These are phyloP conservation scores for Synergus gifuensis DNA, from an alignment of 2,888 invertebrate genomes.

Conservation along the genomic window DNA sequence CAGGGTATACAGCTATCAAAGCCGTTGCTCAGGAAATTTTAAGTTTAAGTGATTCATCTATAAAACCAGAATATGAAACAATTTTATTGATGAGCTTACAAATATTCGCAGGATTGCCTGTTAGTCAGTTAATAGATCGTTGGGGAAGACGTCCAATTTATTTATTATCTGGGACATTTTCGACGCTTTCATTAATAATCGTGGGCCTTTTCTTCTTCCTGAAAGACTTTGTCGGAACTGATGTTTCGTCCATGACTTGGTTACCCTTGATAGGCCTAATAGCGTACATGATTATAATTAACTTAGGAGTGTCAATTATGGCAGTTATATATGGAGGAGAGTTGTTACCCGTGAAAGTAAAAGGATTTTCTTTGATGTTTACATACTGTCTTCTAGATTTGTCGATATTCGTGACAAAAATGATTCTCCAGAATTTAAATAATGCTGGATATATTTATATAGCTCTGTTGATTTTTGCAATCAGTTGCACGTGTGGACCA, in stretches of 20 bases:
- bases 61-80: constrained; percentile 78
- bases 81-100: constrained; percentile 80
- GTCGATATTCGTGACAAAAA: neutral
- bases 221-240: constrained; percentile 78
- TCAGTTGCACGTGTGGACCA: neutral
- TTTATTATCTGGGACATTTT: constrained; percentile 81
- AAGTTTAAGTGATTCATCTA: constrained; percentile 79
- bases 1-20: constrained; percentile 81
- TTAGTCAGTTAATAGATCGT: constrained; percentile 81
- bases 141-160: constrained; percentile 82
- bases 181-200: constrained; percentile 79
- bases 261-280: constrained; percentile 62
- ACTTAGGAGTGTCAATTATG: neutral
- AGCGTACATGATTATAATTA: neutral
- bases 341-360: constrained; percentile 6
- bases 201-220: constrained; percentile 81
- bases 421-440: neutral
- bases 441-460: neutral
- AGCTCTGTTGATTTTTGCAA: neutral
- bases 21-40: constrained; percentile 83
- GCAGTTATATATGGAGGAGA: neutral
- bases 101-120: constrained; percentile 80
- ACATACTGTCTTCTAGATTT: neutral
- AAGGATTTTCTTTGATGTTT: neutral
- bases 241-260: constrained; percentile 79